Evolutionary conservation across 2,888 invertebrate genomes (phyloP).

Genomic region (Augochlorella aurata): DNA sequence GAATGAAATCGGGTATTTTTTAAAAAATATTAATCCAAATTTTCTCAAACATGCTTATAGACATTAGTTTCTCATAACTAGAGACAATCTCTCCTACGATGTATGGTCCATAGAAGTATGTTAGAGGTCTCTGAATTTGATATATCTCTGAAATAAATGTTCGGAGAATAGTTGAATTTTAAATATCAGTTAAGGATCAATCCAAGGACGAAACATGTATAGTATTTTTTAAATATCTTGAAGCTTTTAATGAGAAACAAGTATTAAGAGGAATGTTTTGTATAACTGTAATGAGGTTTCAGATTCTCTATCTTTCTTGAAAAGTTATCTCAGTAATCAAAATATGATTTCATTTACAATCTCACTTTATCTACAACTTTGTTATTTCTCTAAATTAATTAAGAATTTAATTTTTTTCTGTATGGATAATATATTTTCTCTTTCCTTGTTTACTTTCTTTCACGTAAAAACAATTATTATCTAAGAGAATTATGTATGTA

Average conservation of each 20-base stretch:
- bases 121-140: constrained; percentile 13
- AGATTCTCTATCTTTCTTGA: background rate
- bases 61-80: constrained; percentile 7
- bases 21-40: constrained; percentile 2
- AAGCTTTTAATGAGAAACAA: background rate
- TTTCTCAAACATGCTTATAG: constrained; percentile 1
- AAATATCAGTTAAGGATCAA: background rate
- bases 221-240: constrained; percentile 9
- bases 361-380: background rate
- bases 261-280: background rate
- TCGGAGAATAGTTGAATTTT: constrained; percentile 1
- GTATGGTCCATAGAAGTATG: constrained; percentile 9
- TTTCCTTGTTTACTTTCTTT: background rate
- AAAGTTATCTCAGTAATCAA: background rate
- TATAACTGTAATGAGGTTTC: constrained; percentile 1
- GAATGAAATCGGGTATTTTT: background rate
- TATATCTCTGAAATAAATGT: constrained; percentile 4
- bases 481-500: background rate
- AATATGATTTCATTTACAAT: background rate
- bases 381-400: background rate
- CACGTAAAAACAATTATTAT: background rate
- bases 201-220: constrained; percentile 9
- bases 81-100: background rate
- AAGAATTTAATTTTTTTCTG: background rate
- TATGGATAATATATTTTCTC: background rate